Base-by-base conservation (phyloP, 1,140 invertebrate genomes). In the Carposina sasakii region DNA sequence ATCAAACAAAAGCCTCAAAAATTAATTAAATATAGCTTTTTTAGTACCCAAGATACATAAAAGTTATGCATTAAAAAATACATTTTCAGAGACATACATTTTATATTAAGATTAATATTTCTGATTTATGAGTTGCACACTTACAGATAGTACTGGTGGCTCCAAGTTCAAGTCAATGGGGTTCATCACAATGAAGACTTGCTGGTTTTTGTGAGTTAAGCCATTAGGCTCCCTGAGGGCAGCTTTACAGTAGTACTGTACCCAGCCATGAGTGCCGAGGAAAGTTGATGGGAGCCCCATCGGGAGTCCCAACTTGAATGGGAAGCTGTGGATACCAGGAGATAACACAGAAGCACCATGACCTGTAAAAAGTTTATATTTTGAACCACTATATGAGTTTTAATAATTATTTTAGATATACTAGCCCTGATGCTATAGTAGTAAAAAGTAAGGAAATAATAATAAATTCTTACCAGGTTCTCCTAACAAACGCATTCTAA, bases 181-280 rank as follows among this genome's bases (percentile, higher is more conserved):
- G 81, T 95, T 97, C 94, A 98, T 97, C 0, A 98, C 94, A 61
- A 98, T 96, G 76, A 98, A 98, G 6, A 97, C 95, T 86, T 97
- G 96, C 78, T 98, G 96, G 75, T 97, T 97, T 84, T 98, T 97
- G 72, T 98, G 96, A 2, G 94, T 94, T 9, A 98, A 84, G 1
- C 95, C 95, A 58, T 94, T 95, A 1, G 94, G 93, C 75, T 97
- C 96, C 40, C 94, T 87, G 0, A 97, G 85, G 1, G 95, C 95
- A 4, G 95, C 94, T 79, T 96, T 96, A 68, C 96, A 98, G 67
- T 91, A 98, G 76, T 97, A 98, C 76, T 98, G 96, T 1, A 98
- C 95, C 95, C 96, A 97, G 23, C 96, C 96, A 69, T 97, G 95
- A 67, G 96, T 96, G 1, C 96, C 96, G 0, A 97, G 86, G 75